These are phyloP conservation scores for Bos indicus DNA, from an alignment of 2,113 vertebrate species.

Conservation along the genomic window DNA sequence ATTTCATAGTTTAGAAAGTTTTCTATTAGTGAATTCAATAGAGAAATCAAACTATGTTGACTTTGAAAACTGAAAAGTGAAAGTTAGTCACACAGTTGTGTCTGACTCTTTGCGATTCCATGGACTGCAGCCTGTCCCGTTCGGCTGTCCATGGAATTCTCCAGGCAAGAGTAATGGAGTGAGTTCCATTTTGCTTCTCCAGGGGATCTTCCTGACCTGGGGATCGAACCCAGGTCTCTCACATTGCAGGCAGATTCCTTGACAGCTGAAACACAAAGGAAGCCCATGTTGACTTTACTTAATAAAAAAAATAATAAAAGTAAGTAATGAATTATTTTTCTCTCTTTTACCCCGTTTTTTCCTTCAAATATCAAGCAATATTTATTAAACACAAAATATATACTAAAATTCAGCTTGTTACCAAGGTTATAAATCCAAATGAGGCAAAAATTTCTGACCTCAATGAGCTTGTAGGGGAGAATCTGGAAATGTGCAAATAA, in stretches of 20 bases:
- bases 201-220: accelerated
- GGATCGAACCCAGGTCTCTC: background rate
- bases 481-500: background rate
- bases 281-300: background rate
- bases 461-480: background rate
- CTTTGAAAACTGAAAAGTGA: background rate
- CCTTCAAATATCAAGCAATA: background rate
- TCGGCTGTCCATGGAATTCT: background rate
- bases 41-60: background rate
- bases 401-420: background rate
- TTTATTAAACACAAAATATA: background rate
- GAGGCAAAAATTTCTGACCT: background rate
- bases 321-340: background rate
- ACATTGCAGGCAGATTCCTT: background rate
- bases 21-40: background rate
- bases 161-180: background rate
- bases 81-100: background rate
- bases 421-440: background rate
- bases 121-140: background rate
- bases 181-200: background rate
- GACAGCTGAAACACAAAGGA: background rate
- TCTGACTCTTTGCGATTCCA: background rate
- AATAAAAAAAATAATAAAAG: background rate
- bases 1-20: background rate
- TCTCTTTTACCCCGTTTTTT: accelerated